A percentile compares a stretch with the other conserved stretches of the same genome.
phyloP scores from a whole-genome alignment of 2,888 invertebrate species.

The Parasteatoda lunata region DNA sequence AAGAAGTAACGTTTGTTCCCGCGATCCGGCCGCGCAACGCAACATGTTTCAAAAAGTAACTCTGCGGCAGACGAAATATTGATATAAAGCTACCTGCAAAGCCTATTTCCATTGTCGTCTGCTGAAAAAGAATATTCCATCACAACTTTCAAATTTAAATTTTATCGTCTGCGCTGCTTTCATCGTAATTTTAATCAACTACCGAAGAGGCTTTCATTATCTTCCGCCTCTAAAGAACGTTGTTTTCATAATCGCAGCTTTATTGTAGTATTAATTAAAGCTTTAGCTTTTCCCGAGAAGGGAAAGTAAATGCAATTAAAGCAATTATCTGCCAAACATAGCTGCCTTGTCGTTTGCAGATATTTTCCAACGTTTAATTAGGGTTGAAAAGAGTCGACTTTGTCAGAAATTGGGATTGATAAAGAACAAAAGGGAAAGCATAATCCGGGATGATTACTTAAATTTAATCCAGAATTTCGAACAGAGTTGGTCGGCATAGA shows the following conservation, averaged over 20 bases:
- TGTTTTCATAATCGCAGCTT: background rate
- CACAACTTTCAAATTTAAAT: constrained; percentile 3
- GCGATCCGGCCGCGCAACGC: background rate
- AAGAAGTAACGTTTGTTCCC: background rate
- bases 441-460: background rate
- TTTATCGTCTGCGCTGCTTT: too few species aligned
- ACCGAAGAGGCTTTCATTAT: background rate
- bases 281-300: background rate
- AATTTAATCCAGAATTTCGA: background rate
- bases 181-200: constrained; percentile 1
- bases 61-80: constrained; percentile 3
- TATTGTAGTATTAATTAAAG: constrained; percentile 3
- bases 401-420: background rate
- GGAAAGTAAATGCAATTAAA: background rate
- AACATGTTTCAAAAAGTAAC: background rate
- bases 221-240: background rate
- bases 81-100: background rate
- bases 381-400: background rate
- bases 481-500: background rate
- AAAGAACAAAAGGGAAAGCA: background rate
- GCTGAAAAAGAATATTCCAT: background rate
- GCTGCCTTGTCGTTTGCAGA: background rate
- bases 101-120: background rate
- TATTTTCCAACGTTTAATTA: background rate
- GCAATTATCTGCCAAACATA: background rate